Conservation (phyloP, 2,113 vertebrate genomes). For the Herpetotheres cachinnans region DNA sequence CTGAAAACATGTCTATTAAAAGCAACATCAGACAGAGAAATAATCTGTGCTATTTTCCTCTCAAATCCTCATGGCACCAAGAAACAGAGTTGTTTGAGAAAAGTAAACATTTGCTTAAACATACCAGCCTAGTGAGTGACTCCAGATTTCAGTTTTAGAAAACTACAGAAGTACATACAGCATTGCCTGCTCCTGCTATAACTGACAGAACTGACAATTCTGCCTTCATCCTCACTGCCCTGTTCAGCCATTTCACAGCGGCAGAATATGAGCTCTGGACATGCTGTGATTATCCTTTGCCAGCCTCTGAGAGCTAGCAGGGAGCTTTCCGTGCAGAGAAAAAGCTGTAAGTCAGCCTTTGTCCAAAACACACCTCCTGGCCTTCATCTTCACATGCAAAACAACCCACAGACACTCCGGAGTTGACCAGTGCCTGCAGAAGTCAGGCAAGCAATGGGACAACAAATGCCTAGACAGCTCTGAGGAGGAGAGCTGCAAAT, state of each 20-base stretch:
- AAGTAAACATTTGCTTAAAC: slow-evolving; percentile 30
- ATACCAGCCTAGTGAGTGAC: not conserved
- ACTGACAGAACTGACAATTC: not conserved
- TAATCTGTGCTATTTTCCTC: not conserved
- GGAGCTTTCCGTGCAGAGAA: not conserved
- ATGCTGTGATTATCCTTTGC: not conserved
- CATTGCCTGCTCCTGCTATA: not conserved
- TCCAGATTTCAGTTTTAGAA: not conserved
- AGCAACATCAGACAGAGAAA: slow-evolving; percentile 7
- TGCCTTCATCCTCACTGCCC: not conserved
- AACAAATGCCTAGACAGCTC: not conserved
- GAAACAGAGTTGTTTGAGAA: not conserved
- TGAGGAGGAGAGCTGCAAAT: not conserved
- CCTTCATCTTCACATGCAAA: not conserved
- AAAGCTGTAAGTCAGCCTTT: not conserved
- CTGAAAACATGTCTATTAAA: slow-evolving; percentile 31
- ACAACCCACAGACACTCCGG: not conserved
- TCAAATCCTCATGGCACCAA: not conserved
- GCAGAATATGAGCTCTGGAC: not conserved
- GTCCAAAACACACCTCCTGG: not conserved
- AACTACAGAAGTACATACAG: not conserved
- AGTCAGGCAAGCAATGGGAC: not conserved
- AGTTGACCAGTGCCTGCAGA: not conserved
- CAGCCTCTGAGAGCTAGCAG: not conserved
- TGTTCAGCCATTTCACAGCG: not conserved